Conservation (phyloP, 2,888 invertebrate species). For the Bruchidius siliquastri region DNA sequence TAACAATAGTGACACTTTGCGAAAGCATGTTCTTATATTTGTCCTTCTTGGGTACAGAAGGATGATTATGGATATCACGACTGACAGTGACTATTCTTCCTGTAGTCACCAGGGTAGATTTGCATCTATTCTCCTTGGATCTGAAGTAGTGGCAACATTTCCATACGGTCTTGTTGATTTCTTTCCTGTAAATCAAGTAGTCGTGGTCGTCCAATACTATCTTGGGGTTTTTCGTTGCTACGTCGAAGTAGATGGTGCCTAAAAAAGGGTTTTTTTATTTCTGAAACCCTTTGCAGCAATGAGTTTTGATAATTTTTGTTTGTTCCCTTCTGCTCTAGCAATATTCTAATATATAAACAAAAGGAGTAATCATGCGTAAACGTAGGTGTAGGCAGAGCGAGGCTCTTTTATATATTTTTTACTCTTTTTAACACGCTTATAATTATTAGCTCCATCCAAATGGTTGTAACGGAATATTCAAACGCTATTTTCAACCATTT, state of each 20-base stretch:
- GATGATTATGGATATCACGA: constrained; percentile 30
- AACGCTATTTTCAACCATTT: too few relatives aligned
- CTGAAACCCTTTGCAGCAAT: too few relatives aligned
- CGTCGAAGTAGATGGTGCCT: constrained; percentile 33
- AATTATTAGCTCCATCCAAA: too few relatives aligned
- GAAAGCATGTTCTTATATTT: constrained; percentile 30
- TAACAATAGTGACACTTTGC: constrained; percentile 30
- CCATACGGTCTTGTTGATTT: constrained; percentile 32
- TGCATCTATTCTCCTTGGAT: constrained; percentile 31
- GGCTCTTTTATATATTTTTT: too few relatives aligned
- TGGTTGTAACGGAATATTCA: too few relatives aligned
- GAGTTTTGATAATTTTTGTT: too few relatives aligned
- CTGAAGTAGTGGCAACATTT: constrained; percentile 33
- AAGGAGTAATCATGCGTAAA: too few relatives aligned
- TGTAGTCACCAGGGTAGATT: constrained; percentile 32
- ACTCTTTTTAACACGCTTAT: too few relatives aligned
- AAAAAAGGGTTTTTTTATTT: constrained; percentile 15
- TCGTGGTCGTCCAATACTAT: constrained; percentile 32
- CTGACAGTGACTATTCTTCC: constrained; percentile 31
- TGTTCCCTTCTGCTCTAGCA: too few relatives aligned
- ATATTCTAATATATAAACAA: too few relatives aligned
- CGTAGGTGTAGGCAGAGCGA: too few relatives aligned
- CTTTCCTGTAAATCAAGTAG: constrained; percentile 31
- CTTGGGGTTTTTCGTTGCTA: constrained; percentile 35
- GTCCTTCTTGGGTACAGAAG: constrained; percentile 21